phyloP scores from a whole-genome alignment of 1,140 invertebrate species.

The Sycobia sp. region DNA sequence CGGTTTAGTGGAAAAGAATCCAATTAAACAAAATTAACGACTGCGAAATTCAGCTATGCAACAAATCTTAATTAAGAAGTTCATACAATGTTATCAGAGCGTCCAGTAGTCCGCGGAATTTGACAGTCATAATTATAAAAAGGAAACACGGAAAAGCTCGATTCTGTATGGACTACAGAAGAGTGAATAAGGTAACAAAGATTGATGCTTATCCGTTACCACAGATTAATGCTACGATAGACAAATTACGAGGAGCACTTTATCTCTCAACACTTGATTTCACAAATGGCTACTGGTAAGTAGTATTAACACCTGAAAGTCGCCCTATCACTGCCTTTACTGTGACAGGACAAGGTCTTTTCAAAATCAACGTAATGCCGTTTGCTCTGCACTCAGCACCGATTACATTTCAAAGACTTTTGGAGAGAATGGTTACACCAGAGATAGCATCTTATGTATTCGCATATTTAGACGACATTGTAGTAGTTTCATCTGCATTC shows the following conservation, averaged over 20 bases:
- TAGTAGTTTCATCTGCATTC: too few species aligned
- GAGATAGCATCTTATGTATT: too few species aligned
- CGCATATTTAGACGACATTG: too few species aligned
- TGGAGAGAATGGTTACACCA: too few species aligned
- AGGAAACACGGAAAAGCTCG: constrained; percentile 57
- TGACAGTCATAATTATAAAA: too few species aligned
- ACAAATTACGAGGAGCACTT: constrained; percentile 35
- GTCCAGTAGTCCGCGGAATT: constrained; percentile 54
- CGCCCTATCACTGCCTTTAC: too few species aligned
- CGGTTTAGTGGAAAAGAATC: neutral
- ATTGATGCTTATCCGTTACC: constrained; percentile 22
- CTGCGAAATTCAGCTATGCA: constrained; percentile 35
- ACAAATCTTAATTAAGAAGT: constrained; percentile 21
- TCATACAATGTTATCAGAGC: constrained; percentile 51
- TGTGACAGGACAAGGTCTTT: too few species aligned
- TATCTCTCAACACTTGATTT: constrained; percentile 42
- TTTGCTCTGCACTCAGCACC: too few species aligned
- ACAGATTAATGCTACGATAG: constrained; percentile 21
- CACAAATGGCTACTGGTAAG: constrained; percentile 48
- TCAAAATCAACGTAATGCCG: too few species aligned
- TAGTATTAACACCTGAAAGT: too few species aligned
- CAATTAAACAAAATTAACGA: constrained; percentile 14
- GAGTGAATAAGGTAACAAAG: constrained; percentile 12
- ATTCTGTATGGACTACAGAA: constrained; percentile 35
- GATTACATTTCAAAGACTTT: too few species aligned